Percentiles rank a stretch among this genome's conserved stretches.
These are phyloP conservation scores for Sinopyrophorus schimmeli DNA, from an alignment of 2,888 invertebrate species.

Conservation along the genomic window DNA sequence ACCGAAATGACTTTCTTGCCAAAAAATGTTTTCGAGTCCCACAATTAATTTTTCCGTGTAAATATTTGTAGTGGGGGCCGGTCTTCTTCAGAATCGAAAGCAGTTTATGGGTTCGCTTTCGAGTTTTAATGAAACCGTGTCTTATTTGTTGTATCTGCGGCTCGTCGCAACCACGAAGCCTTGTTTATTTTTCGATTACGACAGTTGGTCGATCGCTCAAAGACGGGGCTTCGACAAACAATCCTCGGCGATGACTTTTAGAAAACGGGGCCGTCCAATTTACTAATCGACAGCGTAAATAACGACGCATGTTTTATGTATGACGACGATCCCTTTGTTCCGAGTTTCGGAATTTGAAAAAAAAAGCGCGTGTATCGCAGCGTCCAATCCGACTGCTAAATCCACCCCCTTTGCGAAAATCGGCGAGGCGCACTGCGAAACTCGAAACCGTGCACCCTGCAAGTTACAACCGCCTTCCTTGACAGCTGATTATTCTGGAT, in stretches of 20 bases:
- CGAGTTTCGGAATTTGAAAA: conserved; percentile 14
- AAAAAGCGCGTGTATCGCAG: too few species aligned
- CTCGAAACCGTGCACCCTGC: conserved; percentile 29
- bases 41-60: too few species aligned
- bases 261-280: conserved; percentile 18
- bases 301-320: conserved; percentile 20
- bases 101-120: conserved; percentile 9
- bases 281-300: conserved; percentile 25
- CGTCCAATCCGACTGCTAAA: too few species aligned
- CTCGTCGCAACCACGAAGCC: conserved; percentile 15
- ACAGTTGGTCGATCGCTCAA: conserved; percentile 24
- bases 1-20: too few species aligned
- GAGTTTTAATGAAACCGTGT: conserved; percentile 14
- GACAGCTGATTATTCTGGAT: conserved; percentile 38
- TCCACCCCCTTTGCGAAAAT: too few species aligned
- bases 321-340: conserved; percentile 14
- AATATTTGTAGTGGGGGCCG: too few species aligned
- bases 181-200: conserved; percentile 22
- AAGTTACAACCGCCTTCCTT: conserved; percentile 24
- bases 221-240: conserved; percentile 20
- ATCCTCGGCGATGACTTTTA: conserved; percentile 24
- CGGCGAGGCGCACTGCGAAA: conserved; percentile 31
- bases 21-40: too few species aligned
- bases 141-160: conserved; percentile 12
- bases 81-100: too few species aligned